A percentile compares a stretch with the other conserved stretches of the same genome.
Evolutionary conservation across 1,140 invertebrate genomes (phyloP).

Genomic region (Lamellibrachia luymesi): DNA sequence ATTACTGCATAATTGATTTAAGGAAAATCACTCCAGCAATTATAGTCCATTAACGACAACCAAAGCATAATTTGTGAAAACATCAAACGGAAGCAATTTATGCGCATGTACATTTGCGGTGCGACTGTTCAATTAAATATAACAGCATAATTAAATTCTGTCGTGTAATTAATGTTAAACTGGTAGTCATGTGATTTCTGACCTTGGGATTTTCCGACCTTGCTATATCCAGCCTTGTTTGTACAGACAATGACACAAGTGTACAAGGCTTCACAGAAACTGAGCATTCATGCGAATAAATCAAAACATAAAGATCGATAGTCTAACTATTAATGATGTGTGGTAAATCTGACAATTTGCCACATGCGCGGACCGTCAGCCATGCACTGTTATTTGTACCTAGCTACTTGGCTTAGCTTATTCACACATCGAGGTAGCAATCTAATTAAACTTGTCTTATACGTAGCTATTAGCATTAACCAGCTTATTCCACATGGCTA

Average conservation of each 20-base stretch:
- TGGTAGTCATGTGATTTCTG: neutral
- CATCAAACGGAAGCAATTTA: neutral
- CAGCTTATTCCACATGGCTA: neutral
- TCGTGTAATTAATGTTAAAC: neutral
- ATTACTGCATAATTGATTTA: conserved; percentile 6
- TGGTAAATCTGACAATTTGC: neutral
- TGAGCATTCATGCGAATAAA: neutral
- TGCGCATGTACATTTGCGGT: neutral
- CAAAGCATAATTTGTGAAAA: neutral
- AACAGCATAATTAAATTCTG: neutral
- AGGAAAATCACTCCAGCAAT: neutral
- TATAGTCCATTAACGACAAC: neutral
- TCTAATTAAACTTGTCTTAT: neutral
- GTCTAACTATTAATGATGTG: neutral
- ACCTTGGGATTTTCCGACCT: neutral
- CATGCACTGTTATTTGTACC: neutral
- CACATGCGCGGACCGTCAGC: too few relatives aligned
- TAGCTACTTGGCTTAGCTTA: neutral
- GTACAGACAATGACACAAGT: neutral
- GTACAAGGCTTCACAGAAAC: neutral
- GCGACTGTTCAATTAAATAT: neutral
- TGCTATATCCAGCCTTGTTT: neutral
- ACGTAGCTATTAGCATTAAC: neutral
- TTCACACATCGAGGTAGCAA: neutral
- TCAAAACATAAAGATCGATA: neutral